Evolutionary conservation across 1,140 invertebrate genomes (phyloP), one percentile per base, ranked within the genome.

Genomic region (Bombus terrestris): DNA sequence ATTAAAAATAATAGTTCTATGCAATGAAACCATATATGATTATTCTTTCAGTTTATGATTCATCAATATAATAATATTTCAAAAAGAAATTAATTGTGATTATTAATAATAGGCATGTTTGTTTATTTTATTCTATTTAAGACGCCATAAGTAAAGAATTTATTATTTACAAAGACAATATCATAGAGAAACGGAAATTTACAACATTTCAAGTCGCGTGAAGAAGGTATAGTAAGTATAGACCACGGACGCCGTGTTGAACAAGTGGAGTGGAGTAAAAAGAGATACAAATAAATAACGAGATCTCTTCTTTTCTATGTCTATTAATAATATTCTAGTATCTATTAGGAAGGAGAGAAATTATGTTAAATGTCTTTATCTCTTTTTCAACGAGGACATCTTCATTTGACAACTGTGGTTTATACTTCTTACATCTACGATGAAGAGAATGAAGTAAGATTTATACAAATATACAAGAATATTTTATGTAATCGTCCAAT

Each of bases 391-490:
- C 6, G 5, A 53, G 18, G 47, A 53, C 18, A 53, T 53, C 18
- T 53, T 53, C 47, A 53, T 8, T 22, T 53, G 18, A 18, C 18
- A 53, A 53, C 18, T 53, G 18, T 53, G 47, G 18, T 53, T 53
- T 53, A 53, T 53, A 53, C 47, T 53, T 53, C 18, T 53, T 53
- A 53, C 15, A 18, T 53, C 18, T 53, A n/a, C 12, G 28, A 1
- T 13, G 25, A 32, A 15, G 15, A 25, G 18, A 5, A n/a, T 83
- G 5, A 69, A 53, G 18, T 15, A 12, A 22, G 13, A 78, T 78
- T 69, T 83, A 62, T 62, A 78, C 74, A 78, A 83, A 85, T 72
- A 13, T 85, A 85, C 77, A 85, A 41, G 0, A 8, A 25, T 37
- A 43, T 3, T 15, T 62, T 64, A 85, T n/a, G 47, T 80, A 57